phyloP scores from a whole-genome alignment of 2,113 vertebrate genomes.

The Ageneiosus marmoratus region DNA sequence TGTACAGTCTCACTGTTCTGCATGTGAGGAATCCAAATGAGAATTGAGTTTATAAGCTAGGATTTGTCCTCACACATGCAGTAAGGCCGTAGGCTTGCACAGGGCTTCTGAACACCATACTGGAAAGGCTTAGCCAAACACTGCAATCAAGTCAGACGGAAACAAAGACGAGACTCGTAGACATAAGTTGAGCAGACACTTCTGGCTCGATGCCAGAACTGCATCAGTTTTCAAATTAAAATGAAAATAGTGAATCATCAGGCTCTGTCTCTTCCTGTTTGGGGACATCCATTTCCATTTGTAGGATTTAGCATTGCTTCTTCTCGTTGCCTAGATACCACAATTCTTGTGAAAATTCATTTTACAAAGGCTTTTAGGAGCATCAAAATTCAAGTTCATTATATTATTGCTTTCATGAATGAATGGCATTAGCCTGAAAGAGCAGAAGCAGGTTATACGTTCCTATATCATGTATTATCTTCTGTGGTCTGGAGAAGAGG shows the following conservation, averaged over 20 bases:
- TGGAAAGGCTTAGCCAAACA: background rate
- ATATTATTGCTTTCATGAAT: background rate
- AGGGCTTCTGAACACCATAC: background rate
- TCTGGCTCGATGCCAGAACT: conserved; percentile 19
- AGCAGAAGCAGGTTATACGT: background rate
- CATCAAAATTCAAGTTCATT: background rate
- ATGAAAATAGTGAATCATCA: conserved; percentile 24
- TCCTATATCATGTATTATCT: background rate
- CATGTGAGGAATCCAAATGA: background rate
- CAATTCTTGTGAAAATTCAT: background rate
- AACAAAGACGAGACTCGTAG: background rate
- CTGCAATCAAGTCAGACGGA: background rate
- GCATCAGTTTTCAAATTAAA: conserved; percentile 22
- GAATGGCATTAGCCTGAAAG: background rate
- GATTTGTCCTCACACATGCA: background rate
- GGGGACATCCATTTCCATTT: background rate
- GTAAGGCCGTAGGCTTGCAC: background rate
- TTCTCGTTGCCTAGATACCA: background rate
- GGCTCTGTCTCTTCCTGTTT: conserved; percentile 1
- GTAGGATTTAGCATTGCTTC: background rate
- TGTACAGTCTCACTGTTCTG: background rate
- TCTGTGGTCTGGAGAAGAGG: background rate
- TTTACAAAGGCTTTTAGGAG: background rate
- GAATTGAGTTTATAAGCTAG: background rate
- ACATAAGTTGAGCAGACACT: background rate